Evolutionary conservation across 1,140 invertebrate species (phyloP).

Genomic region (Tribolium castaneum): DNA sequence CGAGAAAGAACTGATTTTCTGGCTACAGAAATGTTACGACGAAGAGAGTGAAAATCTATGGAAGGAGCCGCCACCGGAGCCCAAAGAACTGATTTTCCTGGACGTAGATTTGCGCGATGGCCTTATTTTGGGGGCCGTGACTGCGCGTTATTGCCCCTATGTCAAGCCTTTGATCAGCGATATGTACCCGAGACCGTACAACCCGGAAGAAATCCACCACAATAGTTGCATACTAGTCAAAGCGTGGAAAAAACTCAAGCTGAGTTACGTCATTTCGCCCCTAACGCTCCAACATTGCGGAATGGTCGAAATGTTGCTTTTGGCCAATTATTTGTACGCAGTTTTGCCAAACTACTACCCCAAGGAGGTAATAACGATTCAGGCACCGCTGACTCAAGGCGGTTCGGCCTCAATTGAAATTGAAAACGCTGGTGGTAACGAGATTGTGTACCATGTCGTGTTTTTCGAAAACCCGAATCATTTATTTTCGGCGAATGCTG

Average conservation of each 20-base stretch:
- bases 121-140: conserved; percentile 59
- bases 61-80: neutral
- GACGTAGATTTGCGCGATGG: conserved; percentile 58
- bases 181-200: conserved; percentile 57
- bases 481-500: conserved; percentile 48
- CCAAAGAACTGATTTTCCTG: conserved; percentile 53
- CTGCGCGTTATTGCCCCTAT: conserved; percentile 62
- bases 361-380: conserved; percentile 50
- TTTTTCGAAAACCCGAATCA: conserved; percentile 51
- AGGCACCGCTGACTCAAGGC: conserved; percentile 33
- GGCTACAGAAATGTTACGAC: neutral
- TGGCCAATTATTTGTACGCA: conserved; percentile 60
- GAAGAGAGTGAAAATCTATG: neutral
- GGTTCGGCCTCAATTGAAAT: conserved; percentile 20
- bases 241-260: conserved; percentile 61
- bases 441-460: conserved; percentile 42
- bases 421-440: conserved; percentile 28
- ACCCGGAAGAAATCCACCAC: conserved; percentile 59
- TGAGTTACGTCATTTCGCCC: conserved; percentile 60
- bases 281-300: conserved; percentile 58
- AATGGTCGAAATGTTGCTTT: conserved; percentile 62
- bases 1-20: neutral
- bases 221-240: conserved; percentile 59
- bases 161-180: conserved; percentile 55
- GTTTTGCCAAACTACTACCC: conserved; percentile 58